Evolutionary conservation across 2,113 vertebrate species (phyloP).

Genomic region (Ciconia maguari): DNA sequence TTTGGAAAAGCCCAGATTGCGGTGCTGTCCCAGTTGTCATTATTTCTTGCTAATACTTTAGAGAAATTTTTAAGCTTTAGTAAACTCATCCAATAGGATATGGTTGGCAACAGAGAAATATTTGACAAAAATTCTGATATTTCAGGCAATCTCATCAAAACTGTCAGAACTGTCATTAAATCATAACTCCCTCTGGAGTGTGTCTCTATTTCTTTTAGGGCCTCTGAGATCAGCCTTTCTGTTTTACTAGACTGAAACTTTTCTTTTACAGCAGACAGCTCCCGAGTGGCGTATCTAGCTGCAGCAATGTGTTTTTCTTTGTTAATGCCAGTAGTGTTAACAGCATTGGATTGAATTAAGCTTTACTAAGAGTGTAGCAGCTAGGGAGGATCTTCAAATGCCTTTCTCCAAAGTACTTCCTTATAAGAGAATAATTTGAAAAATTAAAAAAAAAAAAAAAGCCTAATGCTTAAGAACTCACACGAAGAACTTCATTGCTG

Average conservation of each 20-base stretch:
- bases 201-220: background rate
- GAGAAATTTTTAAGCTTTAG: background rate
- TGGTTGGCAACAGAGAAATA: background rate
- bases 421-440: background rate
- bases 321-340: background rate
- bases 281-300: background rate
- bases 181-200: background rate
- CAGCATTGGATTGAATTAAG: background rate
- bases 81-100: background rate
- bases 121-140: background rate
- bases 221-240: background rate
- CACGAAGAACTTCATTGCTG: background rate
- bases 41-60: background rate
- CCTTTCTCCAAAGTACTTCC: background rate
- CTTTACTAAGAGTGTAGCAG: background rate
- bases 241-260: background rate
- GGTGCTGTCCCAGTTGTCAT: background rate
- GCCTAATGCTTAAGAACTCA: background rate
- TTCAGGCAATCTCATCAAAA: background rate
- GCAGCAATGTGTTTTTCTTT: background rate
- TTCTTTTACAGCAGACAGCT: background rate
- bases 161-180: background rate
- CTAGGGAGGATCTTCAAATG: background rate
- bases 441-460: background rate
- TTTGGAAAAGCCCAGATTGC: background rate